Conservation (phyloP, 2,797 vertebrate genomes). For the Enteromius radiatus region DNA sequence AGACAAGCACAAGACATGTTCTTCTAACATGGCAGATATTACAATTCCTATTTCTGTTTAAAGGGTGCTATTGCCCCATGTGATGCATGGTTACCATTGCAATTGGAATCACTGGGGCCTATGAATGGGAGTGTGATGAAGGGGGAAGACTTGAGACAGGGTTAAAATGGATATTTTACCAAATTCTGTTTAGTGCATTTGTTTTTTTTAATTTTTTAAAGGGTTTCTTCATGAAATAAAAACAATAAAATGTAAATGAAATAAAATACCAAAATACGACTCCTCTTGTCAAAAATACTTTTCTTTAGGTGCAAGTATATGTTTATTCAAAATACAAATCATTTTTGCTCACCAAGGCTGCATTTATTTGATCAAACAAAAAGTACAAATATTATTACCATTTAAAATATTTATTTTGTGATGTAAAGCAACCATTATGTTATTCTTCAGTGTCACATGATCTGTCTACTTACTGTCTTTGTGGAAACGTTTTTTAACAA, state of each 20-base stretch:
- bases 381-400: neutral
- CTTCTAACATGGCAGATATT: constrained; percentile 76
- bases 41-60: constrained; percentile 55
- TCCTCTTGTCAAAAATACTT: constrained; percentile 46
- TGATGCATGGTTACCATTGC: constrained; percentile 55
- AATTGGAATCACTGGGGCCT: constrained; percentile 41
- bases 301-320: neutral
- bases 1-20: constrained; percentile 70
- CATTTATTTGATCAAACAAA: neutral
- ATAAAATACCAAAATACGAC: constrained; percentile 53
- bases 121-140: constrained; percentile 21
- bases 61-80: constrained; percentile 55
- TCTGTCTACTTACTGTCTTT: no score
- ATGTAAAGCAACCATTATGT: neutral
- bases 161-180: constrained; percentile 33
- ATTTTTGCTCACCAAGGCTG: neutral
- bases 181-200: constrained; percentile 53
- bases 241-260: constrained; percentile 67
- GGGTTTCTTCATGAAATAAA: constrained; percentile 81
- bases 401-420: neutral
- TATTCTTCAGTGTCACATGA: neutral
- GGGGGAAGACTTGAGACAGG: constrained; percentile 30
- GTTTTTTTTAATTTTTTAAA: constrained; percentile 75
- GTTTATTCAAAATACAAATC: neutral
- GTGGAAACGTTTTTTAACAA: neutral